phyloP scores from a whole-genome alignment of 2,888 invertebrate genomes.

The Tetragonula carbonaria region DNA sequence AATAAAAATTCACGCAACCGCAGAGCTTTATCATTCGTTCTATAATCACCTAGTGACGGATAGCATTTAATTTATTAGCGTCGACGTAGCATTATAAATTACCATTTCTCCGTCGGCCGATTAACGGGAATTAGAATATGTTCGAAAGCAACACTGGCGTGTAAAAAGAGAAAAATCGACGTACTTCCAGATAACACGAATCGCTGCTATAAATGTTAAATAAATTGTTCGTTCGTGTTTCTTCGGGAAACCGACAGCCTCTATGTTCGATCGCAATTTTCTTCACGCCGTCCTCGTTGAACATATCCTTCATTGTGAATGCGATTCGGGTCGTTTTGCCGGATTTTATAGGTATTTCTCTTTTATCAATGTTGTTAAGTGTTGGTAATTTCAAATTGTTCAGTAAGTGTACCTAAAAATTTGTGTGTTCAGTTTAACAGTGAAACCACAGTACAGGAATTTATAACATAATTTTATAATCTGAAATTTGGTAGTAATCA shows the following conservation, averaged over 20 bases:
- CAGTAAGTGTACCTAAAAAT: conserved; percentile 58
- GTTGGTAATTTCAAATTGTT: conserved; percentile 70
- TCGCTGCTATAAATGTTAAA: conserved; percentile 90
- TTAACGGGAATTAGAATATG: neutral
- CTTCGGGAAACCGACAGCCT: conserved; percentile 89
- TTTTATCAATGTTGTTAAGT: conserved; percentile 1
- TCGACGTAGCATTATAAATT: conserved; percentile 2
- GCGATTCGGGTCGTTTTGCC: conserved; percentile 27
- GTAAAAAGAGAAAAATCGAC: neutral
- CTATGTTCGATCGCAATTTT: conserved; percentile 87
- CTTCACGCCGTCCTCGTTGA: conserved; percentile 83
- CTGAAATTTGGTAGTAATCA: too few species aligned
- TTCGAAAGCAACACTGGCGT: neutral
- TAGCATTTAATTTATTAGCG: neutral
- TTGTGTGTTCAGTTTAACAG: neutral
- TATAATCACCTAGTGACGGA: conserved; percentile 47
- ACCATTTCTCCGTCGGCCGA: neutral
- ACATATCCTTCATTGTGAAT: conserved; percentile 63
- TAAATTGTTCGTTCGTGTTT: conserved; percentile 85
- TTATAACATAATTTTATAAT: neutral
- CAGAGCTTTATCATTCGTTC: conserved; percentile 67
- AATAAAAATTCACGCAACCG: conserved; percentile 73
- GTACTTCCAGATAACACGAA: conserved; percentile 89
- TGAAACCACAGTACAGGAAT: neutral
- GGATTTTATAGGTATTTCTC: conserved; percentile 1